phyloP scores from a whole-genome alignment of 2,113 vertebrate species.

The Datnioides undecimradiatus region DNA sequence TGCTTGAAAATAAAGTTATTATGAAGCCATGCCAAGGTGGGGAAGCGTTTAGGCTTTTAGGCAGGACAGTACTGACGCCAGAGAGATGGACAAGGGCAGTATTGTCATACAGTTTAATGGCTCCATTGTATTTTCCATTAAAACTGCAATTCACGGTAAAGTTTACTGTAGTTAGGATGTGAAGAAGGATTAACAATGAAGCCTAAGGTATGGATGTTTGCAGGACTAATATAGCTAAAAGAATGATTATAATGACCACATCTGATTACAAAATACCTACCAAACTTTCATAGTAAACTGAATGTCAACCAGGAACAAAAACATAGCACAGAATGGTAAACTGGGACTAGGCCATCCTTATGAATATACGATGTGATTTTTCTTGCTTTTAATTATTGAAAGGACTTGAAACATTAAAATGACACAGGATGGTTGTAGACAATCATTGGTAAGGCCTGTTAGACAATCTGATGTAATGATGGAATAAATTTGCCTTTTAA shows the following conservation, averaged over 20 bases:
- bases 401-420: conserved; percentile 70
- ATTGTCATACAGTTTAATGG: not conserved
- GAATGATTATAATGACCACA: not conserved
- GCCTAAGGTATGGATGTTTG: not conserved
- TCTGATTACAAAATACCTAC: no score
- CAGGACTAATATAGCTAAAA: not conserved
- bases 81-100: not conserved
- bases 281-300: not conserved
- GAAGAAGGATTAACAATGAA: not conserved
- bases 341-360: conserved; percentile 37
- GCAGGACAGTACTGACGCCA: conserved; percentile 9
- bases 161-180: conserved; percentile 3
- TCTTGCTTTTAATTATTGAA: conserved; percentile 69
- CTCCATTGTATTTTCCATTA: conserved; percentile 3
- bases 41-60: not conserved
- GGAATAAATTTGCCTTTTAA: conserved; percentile 48
- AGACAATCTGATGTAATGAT: conserved; percentile 66
- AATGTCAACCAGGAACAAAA: not conserved
- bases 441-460: conserved; percentile 53
- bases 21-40: conserved; percentile 21
- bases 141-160: not conserved
- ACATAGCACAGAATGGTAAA: conserved; percentile 10
- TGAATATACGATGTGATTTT: conserved; percentile 67
- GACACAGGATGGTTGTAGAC: conserved; percentile 60
- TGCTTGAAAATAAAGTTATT: conserved; percentile 35